Base-by-base conservation (phyloP, 2,113 vertebrate species). In the Phalacrocorax aristotelis region DNA sequence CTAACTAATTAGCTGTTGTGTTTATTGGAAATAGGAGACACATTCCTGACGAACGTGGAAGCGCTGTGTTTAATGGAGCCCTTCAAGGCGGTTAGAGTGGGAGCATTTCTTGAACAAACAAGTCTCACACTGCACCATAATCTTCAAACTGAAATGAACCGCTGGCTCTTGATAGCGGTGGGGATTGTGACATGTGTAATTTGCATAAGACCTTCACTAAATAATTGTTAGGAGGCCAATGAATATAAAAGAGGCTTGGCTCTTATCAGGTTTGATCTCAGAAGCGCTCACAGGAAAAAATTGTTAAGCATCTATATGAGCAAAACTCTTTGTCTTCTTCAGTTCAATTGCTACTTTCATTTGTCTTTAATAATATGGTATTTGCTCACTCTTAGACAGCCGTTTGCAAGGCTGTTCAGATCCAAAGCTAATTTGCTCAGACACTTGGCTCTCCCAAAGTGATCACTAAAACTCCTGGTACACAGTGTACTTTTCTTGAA, bases 361-460 rank as follows among this genome's bases (percentile, higher is more conserved):
- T 97, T 96, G 89, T 95, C 96, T 97, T 94, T 95, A 96, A 95
- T 97, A 97, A 97, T 42, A 90, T 13, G 95, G 94, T 95, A 69
- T 96, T 97, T 97, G 94, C 93, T 96, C 94, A 83, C 94, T 85
- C 78, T 77, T 40, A 93, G 96, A 81, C 97, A 97, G 89, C 84
- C 84, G 16, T 52, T 95, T 75, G 89, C 94, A 78, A 80, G 89
- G 89, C 84, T 97, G 89, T 42, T 95, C 93, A 42, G 68, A 94
- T 95, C 93, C 94, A 87, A 95, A 91, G 91, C 96, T 97, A 95
- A 96, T 95, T 97, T 97, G 87, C 81, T 97, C 96, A 97, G 93
- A 83, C 79, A 5, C 78, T 94, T 95, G 95, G 87, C 97, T 91
- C 87, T 95, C 95, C 93, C 89, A 48, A 61, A 94, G 51, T 51